Evolutionary conservation across 2,797 vertebrate species (phyloP).

Genomic region (Mormyrops boulengeri): DNA sequence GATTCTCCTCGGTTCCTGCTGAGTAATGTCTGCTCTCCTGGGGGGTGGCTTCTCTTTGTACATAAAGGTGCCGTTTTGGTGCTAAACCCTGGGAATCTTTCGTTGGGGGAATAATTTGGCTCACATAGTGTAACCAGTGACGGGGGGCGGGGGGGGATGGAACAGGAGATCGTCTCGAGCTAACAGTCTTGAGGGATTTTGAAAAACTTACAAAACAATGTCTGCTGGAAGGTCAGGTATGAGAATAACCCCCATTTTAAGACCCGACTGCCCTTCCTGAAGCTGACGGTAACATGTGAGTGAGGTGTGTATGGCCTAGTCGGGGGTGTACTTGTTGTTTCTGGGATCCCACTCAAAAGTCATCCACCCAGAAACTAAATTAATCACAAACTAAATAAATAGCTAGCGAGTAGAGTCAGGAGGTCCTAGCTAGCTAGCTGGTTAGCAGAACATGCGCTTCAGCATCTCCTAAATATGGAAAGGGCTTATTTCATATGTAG

Average conservation of each 20-base stretch:
- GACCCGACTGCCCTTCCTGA: neutral
- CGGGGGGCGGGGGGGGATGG: neutral
- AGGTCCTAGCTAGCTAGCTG: neutral
- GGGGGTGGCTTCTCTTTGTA: neutral
- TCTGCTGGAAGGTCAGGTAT: neutral
- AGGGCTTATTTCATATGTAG: neutral
- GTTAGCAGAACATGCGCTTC: neutral
- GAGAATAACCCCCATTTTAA: neutral
- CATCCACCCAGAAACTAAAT: neutral
- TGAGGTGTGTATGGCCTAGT: neutral
- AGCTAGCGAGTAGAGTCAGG: neutral
- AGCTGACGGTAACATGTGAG: neutral
- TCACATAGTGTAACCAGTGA: neutral
- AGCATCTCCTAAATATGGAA: neutral
- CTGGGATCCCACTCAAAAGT: too few relatives aligned
- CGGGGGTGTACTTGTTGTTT: neutral
- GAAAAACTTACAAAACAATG: neutral
- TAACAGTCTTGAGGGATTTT: neutral
- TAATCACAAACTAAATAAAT: neutral
- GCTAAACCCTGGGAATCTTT: neutral
- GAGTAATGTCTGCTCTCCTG: neutral
- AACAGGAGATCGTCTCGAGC: neutral
- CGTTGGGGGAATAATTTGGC: neutral
- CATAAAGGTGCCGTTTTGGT: neutral
- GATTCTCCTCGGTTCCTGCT: neutral